These are phyloP conservation scores for Phthorimaea operculella DNA, from an alignment of 1,140 invertebrate genomes.

Conservation along the genomic window DNA sequence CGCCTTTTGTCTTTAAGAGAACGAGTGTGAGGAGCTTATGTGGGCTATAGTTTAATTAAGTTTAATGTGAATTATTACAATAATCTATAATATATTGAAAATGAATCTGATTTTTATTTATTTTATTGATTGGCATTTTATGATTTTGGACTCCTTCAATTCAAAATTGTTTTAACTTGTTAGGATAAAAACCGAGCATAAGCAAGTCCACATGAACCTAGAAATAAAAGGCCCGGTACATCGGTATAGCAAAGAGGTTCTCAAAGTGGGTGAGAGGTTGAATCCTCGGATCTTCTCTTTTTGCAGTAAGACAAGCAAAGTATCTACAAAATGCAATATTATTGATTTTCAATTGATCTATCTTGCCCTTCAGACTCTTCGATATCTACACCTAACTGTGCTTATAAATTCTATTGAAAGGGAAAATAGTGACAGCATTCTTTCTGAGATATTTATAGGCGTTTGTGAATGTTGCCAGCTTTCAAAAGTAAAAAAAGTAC, in stretches of 20 bases:
- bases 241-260: neutral
- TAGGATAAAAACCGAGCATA: neutral
- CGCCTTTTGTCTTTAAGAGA: conserved; percentile 55
- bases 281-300: too few species aligned
- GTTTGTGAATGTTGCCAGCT: too few species aligned
- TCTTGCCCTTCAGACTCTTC: too few species aligned
- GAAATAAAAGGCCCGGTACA: conserved; percentile 4
- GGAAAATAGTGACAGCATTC: too few species aligned
- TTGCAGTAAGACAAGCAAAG: too few species aligned
- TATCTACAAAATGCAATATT: too few species aligned
- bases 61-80: conserved; percentile 69
- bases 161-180: conserved; percentile 10
- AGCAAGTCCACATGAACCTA: conserved; percentile 3
- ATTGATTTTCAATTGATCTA: too few species aligned
- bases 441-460: too few species aligned
- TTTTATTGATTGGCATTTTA: conserved; percentile 60
- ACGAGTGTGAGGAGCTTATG: conserved; percentile 60
- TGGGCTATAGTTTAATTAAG: conserved; percentile 65
- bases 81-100: conserved; percentile 69
- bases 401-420: too few species aligned
- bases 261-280: too few species aligned
- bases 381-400: too few species aligned
- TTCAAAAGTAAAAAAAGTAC: too few species aligned
- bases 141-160: conserved; percentile 33
- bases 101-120: conserved; percentile 64